These are phyloP conservation scores for Oscheius sp. DNA, from an alignment of 2,888 invertebrate species.

Conservation along the genomic window DNA sequence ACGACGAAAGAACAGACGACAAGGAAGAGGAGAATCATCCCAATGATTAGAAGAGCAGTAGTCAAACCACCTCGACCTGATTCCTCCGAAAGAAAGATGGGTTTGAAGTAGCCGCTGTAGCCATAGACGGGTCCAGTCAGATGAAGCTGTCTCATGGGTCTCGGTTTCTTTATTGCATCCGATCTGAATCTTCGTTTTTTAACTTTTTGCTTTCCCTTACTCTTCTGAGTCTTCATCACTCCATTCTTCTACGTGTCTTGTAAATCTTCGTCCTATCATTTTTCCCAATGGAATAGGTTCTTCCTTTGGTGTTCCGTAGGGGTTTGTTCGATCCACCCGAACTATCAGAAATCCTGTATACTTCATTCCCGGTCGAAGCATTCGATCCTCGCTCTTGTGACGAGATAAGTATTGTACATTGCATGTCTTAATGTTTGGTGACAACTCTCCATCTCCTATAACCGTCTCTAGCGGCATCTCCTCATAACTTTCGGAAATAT, in stretches of 20 bases:
- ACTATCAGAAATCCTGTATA: conserved; percentile 70
- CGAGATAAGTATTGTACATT: conserved; percentile 63
- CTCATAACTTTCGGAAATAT: conserved; percentile 69
- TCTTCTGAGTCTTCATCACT: too few species aligned
- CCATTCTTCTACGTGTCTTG: too few species aligned
- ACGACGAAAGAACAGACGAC: conserved; percentile 30
- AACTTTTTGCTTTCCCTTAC: too few species aligned
- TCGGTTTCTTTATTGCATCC: too few species aligned
- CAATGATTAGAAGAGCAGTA: conserved; percentile 35
- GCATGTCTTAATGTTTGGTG: conserved; percentile 55
- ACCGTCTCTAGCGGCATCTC: conserved; percentile 60
- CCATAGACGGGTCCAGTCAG: conserved; percentile 63
- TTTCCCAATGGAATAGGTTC: conserved; percentile 13
- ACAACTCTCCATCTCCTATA: conserved; percentile 61
- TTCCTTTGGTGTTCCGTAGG: conserved; percentile 42
- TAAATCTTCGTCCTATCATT: too few species aligned
- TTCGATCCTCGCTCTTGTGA: conserved; percentile 59
- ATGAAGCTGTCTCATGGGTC: conserved; percentile 32
- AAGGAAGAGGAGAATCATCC: conserved; percentile 41
- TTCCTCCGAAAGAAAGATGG: conserved; percentile 54
- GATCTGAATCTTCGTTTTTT: too few species aligned
- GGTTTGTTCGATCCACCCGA: conserved; percentile 6
- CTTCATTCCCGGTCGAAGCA: conserved; percentile 56
- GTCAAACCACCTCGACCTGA: conserved; percentile 13
- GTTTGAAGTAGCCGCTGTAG: conserved; percentile 67